phyloP scores from a whole-genome alignment of 2,888 invertebrate genomes.

The Tholera decimalis region DNA sequence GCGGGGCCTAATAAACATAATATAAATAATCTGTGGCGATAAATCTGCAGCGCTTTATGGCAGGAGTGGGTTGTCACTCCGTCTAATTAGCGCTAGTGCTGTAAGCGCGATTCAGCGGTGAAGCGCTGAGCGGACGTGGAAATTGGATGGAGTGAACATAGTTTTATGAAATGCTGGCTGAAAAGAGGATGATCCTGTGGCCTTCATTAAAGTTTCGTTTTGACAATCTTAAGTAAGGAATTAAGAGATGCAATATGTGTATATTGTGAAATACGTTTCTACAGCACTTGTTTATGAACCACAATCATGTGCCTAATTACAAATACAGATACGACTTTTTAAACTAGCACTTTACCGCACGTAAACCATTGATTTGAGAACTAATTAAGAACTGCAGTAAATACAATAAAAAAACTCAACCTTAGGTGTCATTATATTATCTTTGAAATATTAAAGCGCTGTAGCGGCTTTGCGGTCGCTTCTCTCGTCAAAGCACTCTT shows the following conservation, averaged over 20 bases:
- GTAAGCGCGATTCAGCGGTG: conserved; percentile 69
- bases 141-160: conserved; percentile 61
- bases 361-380: neutral
- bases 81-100: conserved; percentile 90
- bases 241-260: neutral
- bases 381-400: neutral
- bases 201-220: conserved; percentile 5
- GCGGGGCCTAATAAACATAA: conserved; percentile 91
- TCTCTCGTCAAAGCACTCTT: conserved; percentile 87
- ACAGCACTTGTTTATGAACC: neutral
- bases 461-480: conserved; percentile 71
- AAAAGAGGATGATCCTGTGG: conserved; percentile 12
- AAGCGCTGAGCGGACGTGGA: conserved; percentile 60
- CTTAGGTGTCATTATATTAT: neutral
- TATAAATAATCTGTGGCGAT: conserved; percentile 91
- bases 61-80: conserved; percentile 91
- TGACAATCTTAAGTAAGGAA: neutral
- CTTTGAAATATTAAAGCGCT: conserved; percentile 69
- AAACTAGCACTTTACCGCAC: neutral
- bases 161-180: conserved; percentile 33
- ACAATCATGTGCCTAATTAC: neutral
- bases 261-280: neutral
- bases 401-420: neutral
- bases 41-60: conserved; percentile 91
- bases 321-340: neutral